A percentile compares a stretch with the other conserved stretches of the same genome.
phyloP scores from a whole-genome alignment of 2,113 vertebrate species.

The Xiphophorus hellerii region DNA sequence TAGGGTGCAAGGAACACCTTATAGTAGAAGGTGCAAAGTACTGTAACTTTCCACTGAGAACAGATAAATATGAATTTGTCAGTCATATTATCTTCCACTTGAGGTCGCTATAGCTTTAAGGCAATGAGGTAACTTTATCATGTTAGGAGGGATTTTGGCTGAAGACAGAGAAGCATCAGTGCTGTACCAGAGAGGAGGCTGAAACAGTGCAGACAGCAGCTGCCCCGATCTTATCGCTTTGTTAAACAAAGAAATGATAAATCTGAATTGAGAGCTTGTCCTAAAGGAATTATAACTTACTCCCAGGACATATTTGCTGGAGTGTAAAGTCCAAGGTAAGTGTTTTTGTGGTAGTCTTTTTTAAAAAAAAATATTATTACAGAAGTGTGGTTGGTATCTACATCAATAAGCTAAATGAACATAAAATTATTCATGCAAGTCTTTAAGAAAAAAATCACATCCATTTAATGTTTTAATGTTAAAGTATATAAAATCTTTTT shows the following conservation, averaged over 20 bases:
- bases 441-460: not conserved
- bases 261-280: conserved; percentile 6
- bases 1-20: not conserved
- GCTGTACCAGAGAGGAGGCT: conserved; percentile 39
- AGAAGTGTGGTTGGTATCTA: not conserved
- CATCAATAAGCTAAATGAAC: not conserved
- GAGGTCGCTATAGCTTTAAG: conserved; percentile 49
- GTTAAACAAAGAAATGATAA: conserved; percentile 3
- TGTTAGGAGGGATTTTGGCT: conserved; percentile 28
- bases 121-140: not conserved
- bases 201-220: conserved; percentile 15
- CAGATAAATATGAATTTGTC: not conserved
- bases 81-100: conserved; percentile 14
- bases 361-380: not conserved
- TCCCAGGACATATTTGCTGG: conserved; percentile 3
- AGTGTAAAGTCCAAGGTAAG: conserved; percentile 52
- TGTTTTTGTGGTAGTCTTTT: not conserved
- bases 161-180: conserved; percentile 27
- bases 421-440: not conserved
- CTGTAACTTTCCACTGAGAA: conserved; percentile 1
- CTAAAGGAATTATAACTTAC: not conserved
- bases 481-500: not conserved
- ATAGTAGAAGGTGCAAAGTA: not conserved
- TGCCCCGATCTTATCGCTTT: conserved; percentile 7
- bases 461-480: not conserved